Percentiles rank a stretch among this genome's conserved stretches.
These are phyloP conservation scores for Hydrolagus affinis DNA, from an alignment of 2,113 vertebrate species.

Conservation along the genomic window DNA sequence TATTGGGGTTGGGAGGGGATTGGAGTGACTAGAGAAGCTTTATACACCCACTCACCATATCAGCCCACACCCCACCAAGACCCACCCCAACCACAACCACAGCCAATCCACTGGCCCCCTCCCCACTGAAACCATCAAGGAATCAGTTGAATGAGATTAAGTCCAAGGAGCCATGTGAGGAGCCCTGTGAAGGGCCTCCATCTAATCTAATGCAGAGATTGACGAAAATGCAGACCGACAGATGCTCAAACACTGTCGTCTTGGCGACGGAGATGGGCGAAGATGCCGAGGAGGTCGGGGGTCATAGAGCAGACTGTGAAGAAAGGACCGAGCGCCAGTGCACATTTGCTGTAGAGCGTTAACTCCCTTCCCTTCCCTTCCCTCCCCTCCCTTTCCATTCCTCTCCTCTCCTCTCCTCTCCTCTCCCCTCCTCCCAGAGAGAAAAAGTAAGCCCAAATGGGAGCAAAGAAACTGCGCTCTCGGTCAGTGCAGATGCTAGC, in stretches of 20 bases:
- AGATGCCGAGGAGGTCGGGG: slow-evolving; percentile 47
- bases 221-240: slow-evolving; percentile 54
- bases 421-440: no score
- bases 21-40: not conserved
- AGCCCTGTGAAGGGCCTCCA: slow-evolving; percentile 37
- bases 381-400: no score
- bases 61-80: no score
- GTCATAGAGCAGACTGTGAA: slow-evolving; percentile 40
- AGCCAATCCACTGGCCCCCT: not conserved
- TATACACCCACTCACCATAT: not conserved
- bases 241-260: slow-evolving; percentile 54
- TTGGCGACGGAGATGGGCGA: slow-evolving; percentile 48
- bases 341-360: slow-evolving; percentile 34
- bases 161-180: slow-evolving; percentile 37
- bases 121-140: slow-evolving; percentile 2
- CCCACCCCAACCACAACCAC: no score
- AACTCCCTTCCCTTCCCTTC: not conserved
- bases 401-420: no score
- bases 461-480: not conserved
- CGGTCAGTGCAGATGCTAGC: not conserved
- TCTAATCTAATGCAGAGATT: slow-evolving; percentile 41
- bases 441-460: no score
- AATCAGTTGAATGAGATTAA: slow-evolving; percentile 33
- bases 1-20: not conserved
- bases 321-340: slow-evolving; percentile 34